phyloP scores from a whole-genome alignment of 2,888 invertebrate genomes.

The Belgica antarctica region DNA sequence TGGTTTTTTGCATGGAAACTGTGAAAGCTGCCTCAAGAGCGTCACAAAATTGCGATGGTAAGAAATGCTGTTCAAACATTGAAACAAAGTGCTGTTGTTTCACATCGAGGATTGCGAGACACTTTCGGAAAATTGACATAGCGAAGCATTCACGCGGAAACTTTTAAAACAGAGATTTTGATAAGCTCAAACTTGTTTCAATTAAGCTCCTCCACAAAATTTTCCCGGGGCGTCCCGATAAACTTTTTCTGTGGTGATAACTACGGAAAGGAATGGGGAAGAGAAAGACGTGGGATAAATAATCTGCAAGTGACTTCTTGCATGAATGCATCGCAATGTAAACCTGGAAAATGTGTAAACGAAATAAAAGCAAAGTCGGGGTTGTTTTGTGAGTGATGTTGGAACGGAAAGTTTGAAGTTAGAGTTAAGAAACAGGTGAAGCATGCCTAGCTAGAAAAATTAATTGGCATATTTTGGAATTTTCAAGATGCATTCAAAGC shows the following conservation, averaged over 20 bases:
- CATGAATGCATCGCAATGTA: conserved; percentile 34
- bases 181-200: no score
- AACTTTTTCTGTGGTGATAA: not conserved
- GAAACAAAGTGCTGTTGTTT: not conserved
- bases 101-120: not conserved
- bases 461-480: no score
- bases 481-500: no score
- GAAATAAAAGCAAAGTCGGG: not conserved
- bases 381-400: no score
- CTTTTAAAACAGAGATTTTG: no score
- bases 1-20: not conserved
- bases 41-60: not conserved
- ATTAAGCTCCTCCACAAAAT: no score
- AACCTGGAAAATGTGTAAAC: not conserved
- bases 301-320: conserved; percentile 8
- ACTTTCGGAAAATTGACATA: not conserved
- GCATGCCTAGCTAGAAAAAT: no score
- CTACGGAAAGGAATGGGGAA: not conserved
- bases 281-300: not conserved
- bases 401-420: no score
- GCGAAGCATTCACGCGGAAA: conserved; percentile 20
- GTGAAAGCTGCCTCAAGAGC: no score
- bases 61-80: conserved; percentile 12
- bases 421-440: no score
- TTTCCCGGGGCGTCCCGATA: no score